Evolutionary conservation across 1,140 invertebrate genomes (phyloP).

Genomic region (Lepidurus arcticus): DNA sequence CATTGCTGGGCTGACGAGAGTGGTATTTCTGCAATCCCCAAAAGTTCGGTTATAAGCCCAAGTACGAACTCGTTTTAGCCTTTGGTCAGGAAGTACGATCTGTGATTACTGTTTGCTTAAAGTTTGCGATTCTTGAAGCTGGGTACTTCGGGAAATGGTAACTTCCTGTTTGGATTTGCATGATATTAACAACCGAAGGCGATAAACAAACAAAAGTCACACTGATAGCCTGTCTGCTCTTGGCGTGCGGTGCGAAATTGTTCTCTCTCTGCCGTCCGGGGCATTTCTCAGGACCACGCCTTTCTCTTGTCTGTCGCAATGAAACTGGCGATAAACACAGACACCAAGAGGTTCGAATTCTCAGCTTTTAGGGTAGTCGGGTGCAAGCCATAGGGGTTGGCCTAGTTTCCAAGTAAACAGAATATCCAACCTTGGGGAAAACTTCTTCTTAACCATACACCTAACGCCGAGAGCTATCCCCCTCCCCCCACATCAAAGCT

Average conservation of each 20-base stretch:
- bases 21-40: no score
- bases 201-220: not conserved
- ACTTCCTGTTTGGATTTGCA: constrained; percentile 19
- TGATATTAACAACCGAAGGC: constrained; percentile 11
- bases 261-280: not conserved
- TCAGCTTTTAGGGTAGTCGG: not conserved
- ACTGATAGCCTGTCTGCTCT: not conserved
- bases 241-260: not conserved
- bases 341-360: not conserved
- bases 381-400: constrained; percentile 1
- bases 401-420: not conserved
- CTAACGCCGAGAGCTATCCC: no score
- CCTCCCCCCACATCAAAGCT: no score
- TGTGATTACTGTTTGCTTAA: no score
- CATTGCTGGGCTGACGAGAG: no score
- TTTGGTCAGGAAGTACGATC: no score
- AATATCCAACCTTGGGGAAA: not conserved
- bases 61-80: no score
- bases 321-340: constrained; percentile 9
- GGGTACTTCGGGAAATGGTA: not conserved
- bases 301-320: constrained; percentile 15
- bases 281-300: constrained; percentile 4
- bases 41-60: no score
- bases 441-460: no score
- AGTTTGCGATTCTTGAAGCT: no score